Conservation (phyloP, 2,113 vertebrate genomes). For the Pedionomus torquatus region DNA sequence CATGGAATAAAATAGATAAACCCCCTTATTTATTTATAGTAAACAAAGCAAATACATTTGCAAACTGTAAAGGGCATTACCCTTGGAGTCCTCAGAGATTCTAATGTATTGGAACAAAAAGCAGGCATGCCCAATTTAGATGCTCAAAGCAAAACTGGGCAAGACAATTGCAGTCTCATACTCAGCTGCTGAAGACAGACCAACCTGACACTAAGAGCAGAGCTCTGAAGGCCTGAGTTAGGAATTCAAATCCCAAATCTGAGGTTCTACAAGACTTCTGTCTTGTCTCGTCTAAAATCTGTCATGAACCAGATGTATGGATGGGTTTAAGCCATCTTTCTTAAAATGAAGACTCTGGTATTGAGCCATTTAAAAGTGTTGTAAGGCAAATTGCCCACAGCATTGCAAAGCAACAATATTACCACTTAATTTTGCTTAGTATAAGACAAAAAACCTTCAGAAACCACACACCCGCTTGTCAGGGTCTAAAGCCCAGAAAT, state of each 20-base stretch:
- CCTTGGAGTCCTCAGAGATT: background rate
- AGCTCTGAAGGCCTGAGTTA: background rate
- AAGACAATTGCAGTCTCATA: background rate
- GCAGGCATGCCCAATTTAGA: background rate
- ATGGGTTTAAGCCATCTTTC: background rate
- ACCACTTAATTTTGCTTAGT: background rate
- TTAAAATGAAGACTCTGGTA: background rate
- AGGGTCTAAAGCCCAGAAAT: background rate
- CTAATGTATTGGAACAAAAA: background rate
- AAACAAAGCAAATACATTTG: slow-evolving; percentile 19
- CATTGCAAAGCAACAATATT: background rate
- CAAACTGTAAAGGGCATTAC: background rate
- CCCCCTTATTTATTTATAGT: background rate
- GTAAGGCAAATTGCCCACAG: background rate
- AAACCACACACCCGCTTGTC: background rate
- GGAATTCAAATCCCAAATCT: background rate
- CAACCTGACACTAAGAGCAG: background rate
- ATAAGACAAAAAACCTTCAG: background rate
- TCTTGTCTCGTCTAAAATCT: background rate
- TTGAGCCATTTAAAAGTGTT: background rate
- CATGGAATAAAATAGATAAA: slow-evolving; percentile 6
- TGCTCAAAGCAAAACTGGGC: background rate
- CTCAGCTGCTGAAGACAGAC: background rate
- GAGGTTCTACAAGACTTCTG: background rate
- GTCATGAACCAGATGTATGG: background rate